Evolutionary conservation across 2,797 vertebrate genomes (phyloP).

Genomic region (Anguilla pacifica): DNA sequence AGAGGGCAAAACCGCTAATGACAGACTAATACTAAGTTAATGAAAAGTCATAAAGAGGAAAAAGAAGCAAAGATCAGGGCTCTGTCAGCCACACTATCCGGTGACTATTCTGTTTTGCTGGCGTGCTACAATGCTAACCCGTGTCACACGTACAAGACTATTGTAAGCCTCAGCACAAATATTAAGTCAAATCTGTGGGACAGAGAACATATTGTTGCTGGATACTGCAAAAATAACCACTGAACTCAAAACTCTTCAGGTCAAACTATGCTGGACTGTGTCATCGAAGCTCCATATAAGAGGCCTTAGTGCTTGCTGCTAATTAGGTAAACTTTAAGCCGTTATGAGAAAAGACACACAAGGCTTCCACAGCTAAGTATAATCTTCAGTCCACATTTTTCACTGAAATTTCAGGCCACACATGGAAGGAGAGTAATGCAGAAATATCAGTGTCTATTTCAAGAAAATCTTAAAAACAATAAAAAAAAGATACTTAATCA

Average conservation of each 20-base stretch:
- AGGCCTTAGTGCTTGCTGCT: constrained; percentile 47
- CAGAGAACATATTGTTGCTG: neutral
- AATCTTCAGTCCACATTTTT: neutral
- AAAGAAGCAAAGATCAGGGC: constrained; percentile 10
- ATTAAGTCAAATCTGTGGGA: neutral
- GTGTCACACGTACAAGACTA: constrained; percentile 36
- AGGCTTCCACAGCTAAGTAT: neutral
- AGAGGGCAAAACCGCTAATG: constrained; percentile 42
- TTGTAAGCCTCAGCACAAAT: neutral
- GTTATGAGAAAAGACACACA: neutral
- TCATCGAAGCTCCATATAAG: constrained; percentile 25
- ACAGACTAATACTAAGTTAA: constrained; percentile 54
- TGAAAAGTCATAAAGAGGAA: constrained; percentile 38
- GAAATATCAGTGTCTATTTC: neutral
- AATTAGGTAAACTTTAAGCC: constrained; percentile 14
- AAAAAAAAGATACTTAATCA: constrained; percentile 1
- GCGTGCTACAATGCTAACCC: constrained; percentile 40
- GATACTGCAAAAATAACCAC: neutral
- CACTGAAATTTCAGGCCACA: neutral
- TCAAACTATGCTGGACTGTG: constrained; percentile 27
- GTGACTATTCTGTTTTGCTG: constrained; percentile 46
- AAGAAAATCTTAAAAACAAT: neutral
- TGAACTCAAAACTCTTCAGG: constrained; percentile 40
- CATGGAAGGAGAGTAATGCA: neutral
- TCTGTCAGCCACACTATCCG: constrained; percentile 44